A percentile compares a stretch with the other conserved stretches of the same genome.
phyloP scores from a whole-genome alignment of 2,888 invertebrate genomes.

The Synergus itoensis region DNA sequence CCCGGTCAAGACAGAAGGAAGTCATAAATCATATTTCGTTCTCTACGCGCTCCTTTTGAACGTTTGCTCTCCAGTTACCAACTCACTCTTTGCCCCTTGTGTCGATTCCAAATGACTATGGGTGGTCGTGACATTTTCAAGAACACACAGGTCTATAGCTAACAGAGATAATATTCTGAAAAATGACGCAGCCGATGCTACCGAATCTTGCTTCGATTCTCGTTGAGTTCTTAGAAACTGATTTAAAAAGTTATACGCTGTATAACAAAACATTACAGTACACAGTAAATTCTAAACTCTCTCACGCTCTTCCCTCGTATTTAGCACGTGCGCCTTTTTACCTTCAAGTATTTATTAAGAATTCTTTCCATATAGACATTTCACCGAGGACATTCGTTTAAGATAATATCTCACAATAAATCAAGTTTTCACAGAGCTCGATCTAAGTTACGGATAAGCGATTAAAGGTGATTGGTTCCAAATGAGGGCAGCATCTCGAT shows the following conservation, averaged over 20 bases:
- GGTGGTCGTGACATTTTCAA: slow-evolving; percentile 40
- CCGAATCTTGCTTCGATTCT: slow-evolving; percentile 2
- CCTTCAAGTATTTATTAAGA: background rate
- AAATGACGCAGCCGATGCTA: slow-evolving; percentile 10
- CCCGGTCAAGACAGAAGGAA: slow-evolving; percentile 56
- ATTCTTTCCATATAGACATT: slow-evolving; percentile 7
- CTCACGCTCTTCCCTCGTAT: slow-evolving; percentile 22
- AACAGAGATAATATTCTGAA: slow-evolving; percentile 5
- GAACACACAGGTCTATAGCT: background rate
- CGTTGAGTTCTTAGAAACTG: background rate
- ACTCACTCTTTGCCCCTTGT: background rate
- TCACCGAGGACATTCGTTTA: slow-evolving; percentile 17
- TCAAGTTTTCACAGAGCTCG: slow-evolving; percentile 7
- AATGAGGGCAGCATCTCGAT: slow-evolving; percentile 2
- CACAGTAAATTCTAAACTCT: background rate
- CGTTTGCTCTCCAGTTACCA: slow-evolving; percentile 38
- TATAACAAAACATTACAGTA: background rate
- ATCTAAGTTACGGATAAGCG: slow-evolving; percentile 14
- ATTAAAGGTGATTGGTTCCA: slow-evolving; percentile 23
- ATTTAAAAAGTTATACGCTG: too few relatives aligned
- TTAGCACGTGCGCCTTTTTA: slow-evolving; percentile 16
- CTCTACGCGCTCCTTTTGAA: slow-evolving; percentile 47
- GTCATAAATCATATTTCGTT: slow-evolving; percentile 69
- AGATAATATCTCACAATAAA: background rate
- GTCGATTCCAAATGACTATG: slow-evolving; percentile 23